phyloP scores from a whole-genome alignment of 2,888 invertebrate species.

The Actias luna region DNA sequence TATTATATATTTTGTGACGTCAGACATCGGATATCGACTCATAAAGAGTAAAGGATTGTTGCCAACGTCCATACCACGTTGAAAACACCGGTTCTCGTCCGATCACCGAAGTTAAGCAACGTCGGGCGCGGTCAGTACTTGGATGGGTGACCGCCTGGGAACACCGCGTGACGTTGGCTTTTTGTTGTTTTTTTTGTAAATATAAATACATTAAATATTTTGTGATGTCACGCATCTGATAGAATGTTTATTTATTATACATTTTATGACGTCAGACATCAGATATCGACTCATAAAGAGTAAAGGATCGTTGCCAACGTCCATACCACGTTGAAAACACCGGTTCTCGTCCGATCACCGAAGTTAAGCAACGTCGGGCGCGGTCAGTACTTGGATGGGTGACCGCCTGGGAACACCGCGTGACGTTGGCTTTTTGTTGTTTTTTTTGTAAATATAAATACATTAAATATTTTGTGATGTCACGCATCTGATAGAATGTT shows the following conservation, averaged over 20 bases:
- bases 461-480: no score
- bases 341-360: slow-evolving; percentile 74
- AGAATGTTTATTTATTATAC: no score
- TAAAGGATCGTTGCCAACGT: slow-evolving; percentile 30
- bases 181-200: no score
- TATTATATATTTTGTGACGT: no score
- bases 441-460: no score
- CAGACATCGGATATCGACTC: no score
- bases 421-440: slow-evolving; percentile 34
- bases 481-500: no score
- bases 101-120: slow-evolving; percentile 73
- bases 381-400: slow-evolving; percentile 72
- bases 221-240: no score
- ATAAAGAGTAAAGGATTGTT: no score
- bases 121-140: slow-evolving; percentile 71
- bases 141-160: slow-evolving; percentile 72
- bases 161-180: slow-evolving; percentile 50
- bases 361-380: slow-evolving; percentile 72
- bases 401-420: slow-evolving; percentile 69
- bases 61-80: slow-evolving; percentile 45
- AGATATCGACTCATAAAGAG: no score
- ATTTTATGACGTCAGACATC: no score
- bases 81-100: slow-evolving; percentile 71
- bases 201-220: no score
- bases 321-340: slow-evolving; percentile 57